These are phyloP conservation scores for Epirrhoe alternata DNA, from an alignment of 2,888 invertebrate genomes.

Conservation along the genomic window DNA sequence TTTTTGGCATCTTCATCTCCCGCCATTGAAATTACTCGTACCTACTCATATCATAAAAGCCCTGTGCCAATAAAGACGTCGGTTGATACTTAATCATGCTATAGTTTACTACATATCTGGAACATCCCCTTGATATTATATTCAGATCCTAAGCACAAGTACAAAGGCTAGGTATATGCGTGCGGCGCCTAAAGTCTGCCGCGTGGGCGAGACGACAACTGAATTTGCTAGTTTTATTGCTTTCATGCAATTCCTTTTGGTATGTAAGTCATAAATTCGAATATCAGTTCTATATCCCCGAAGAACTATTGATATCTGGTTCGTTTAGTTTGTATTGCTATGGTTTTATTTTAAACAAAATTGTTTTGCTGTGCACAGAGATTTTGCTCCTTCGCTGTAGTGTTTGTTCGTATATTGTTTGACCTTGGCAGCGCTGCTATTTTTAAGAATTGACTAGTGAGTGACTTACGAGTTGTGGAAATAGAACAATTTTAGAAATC, in stretches of 20 bases:
- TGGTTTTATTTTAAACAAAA: constrained; percentile 4
- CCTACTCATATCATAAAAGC: constrained; percentile 5
- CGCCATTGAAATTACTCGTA: background rate
- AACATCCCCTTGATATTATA: constrained; percentile 37
- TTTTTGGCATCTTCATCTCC: background rate
- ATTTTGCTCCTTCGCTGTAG: background rate
- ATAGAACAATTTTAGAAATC: background rate
- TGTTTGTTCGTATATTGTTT: background rate
- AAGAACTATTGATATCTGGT: constrained; percentile 11
- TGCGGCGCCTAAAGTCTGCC: constrained; percentile 77
- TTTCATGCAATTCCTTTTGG: constrained; percentile 66
- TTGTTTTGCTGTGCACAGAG: background rate
- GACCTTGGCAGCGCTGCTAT: background rate
- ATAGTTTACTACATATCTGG: constrained; percentile 44
- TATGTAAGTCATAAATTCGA: constrained; percentile 42
- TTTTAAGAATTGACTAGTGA: background rate
- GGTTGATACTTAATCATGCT: constrained; percentile 5
- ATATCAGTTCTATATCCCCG: constrained; percentile 23
- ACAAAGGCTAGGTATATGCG: constrained; percentile 51
- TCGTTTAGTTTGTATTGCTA: constrained; percentile 9
- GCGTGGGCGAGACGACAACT: constrained; percentile 75
- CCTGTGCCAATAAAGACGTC: constrained; percentile 1
- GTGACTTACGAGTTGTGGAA: background rate
- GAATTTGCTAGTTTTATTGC: constrained; percentile 73
- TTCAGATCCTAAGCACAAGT: constrained; percentile 32